Evolutionary conservation across 2,888 invertebrate species (phyloP).

Genomic region (Xanthia togata): DNA sequence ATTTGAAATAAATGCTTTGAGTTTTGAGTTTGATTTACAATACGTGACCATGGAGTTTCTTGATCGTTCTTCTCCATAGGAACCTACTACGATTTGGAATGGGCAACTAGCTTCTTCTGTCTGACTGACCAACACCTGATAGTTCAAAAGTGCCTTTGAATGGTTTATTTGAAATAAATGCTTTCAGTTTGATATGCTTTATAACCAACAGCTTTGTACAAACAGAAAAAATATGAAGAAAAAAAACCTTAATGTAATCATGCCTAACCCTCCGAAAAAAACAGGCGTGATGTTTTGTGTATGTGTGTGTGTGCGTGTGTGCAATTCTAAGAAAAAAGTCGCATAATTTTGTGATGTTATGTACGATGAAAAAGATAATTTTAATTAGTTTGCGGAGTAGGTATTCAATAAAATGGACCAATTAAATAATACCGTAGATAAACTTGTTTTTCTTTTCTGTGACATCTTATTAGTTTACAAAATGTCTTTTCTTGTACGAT

Average conservation of each 20-base stretch:
- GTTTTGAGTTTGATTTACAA: no score
- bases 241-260: no score
- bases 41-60: not conserved
- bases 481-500: not conserved
- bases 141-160: not conserved
- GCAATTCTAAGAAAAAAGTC: no score
- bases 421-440: not conserved
- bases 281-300: no score
- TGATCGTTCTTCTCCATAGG: not conserved
- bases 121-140: not conserved
- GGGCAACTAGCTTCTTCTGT: not conserved
- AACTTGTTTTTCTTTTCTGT: slow-evolving; percentile 1
- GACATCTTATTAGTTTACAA: not conserved
- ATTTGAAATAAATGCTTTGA: no score
- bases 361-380: not conserved
- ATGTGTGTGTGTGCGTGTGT: no score
- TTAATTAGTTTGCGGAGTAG: not conserved
- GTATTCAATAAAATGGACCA: not conserved
- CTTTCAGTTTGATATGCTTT: no score
- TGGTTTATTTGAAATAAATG: not conserved
- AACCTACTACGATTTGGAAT: not conserved
- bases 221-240: no score
- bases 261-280: no score
- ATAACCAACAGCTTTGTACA: no score
- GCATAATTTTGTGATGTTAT: no score